Evolutionary conservation across 1,140 invertebrate species (phyloP).

Genomic region (Papilio xuthus): DNA sequence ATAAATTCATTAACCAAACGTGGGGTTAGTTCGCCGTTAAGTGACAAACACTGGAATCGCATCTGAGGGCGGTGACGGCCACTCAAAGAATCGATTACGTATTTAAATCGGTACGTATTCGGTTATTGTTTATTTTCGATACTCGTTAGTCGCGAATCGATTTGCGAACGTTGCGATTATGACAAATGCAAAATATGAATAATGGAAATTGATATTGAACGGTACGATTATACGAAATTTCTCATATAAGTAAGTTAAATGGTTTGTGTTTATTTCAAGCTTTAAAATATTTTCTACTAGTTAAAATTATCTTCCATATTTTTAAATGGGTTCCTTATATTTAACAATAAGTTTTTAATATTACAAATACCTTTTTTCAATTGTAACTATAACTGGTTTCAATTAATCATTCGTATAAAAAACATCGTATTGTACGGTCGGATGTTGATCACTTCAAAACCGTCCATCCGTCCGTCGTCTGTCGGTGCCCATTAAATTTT

Average conservation of each 20-base stretch:
- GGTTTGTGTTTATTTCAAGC: background rate
- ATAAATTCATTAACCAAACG: constrained; percentile 59
- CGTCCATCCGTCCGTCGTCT: constrained; percentile 38
- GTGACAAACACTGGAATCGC: constrained; percentile 64
- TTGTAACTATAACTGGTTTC: background rate
- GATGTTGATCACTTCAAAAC: constrained; percentile 22
- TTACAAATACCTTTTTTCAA: background rate
- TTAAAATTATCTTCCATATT: background rate
- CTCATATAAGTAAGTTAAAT: background rate
- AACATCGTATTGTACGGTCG: background rate
- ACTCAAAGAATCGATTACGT: constrained; percentile 65
- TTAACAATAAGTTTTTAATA: too few relatives aligned
- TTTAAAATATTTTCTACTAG: background rate
- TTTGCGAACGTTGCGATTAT: constrained; percentile 8
- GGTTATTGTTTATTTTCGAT: constrained; percentile 55
- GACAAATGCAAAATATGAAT: constrained; percentile 25
- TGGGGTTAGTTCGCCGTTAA: constrained; percentile 48
- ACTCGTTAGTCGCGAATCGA: constrained; percentile 10
- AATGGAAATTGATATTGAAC: constrained; percentile 21
- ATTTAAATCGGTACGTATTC: constrained; percentile 41
- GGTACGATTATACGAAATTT: background rate
- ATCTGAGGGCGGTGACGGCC: constrained; percentile 57
- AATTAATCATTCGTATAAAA: constrained; percentile 9
- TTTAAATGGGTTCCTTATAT: background rate
- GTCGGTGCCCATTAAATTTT: constrained; percentile 61